These are phyloP conservation scores for Falco rusticolus DNA, from an alignment of 2,797 vertebrate species.

Conservation along the genomic window DNA sequence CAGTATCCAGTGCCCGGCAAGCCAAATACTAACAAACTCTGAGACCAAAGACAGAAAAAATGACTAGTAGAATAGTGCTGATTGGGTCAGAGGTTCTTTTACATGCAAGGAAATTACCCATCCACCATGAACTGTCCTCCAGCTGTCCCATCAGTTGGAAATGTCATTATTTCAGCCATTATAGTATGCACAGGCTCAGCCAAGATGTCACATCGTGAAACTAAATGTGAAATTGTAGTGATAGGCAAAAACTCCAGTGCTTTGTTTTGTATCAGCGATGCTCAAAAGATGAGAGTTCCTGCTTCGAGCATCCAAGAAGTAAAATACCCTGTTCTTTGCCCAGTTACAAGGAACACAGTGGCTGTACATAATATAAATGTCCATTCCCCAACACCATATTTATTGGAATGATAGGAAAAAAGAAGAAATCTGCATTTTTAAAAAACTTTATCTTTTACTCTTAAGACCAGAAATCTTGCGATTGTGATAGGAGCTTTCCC, in stretches of 20 bases:
- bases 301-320: neutral
- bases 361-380: neutral
- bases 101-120: neutral
- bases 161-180: neutral
- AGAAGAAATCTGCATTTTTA: neutral
- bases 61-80: neutral
- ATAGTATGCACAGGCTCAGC: neutral
- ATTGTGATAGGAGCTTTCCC: neutral
- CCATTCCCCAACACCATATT: neutral
- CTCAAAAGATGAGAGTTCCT: neutral
- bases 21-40: neutral
- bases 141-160: neutral
- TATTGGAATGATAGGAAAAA: neutral
- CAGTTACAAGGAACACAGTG: neutral
- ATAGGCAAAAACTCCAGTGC: neutral
- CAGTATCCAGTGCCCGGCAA: neutral
- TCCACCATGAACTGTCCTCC: neutral
- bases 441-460: neutral
- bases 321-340: neutral
- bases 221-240: neutral
- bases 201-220: neutral
- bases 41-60: neutral
- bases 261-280: neutral
- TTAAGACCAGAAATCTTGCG: neutral
- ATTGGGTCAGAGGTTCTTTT: neutral